Conservation (phyloP, 2,113 vertebrate species). For the Sterrhoptilus dennistouni region DNA sequence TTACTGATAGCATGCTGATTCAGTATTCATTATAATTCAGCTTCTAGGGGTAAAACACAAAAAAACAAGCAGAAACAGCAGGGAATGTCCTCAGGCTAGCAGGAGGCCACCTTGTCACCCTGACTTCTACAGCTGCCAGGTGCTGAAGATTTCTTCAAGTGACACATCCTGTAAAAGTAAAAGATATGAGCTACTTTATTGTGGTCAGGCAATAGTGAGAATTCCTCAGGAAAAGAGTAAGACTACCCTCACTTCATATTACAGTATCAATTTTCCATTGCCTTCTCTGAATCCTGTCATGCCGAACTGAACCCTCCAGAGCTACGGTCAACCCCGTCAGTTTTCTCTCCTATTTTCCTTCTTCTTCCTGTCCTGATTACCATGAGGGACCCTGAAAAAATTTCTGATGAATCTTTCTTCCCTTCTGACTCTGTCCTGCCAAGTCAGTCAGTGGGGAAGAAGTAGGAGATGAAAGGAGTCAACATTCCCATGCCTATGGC, state of each 20-base stretch:
- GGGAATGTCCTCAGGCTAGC: not conserved
- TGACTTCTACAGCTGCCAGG: not conserved
- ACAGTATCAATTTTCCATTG: not conserved
- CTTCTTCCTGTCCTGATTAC: not conserved
- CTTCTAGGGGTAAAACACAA: not conserved
- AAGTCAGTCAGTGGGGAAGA: not conserved
- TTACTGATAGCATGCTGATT: not conserved
- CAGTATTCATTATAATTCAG: not conserved
- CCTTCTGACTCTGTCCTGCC: not conserved
- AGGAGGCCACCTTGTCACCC: not conserved
- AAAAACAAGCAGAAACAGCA: not conserved
- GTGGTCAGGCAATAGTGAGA: not conserved
- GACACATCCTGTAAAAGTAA: not conserved
- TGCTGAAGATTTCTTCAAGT: not conserved
- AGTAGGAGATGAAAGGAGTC: not conserved
- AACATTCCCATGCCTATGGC: fast-evolving
- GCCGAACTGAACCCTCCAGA: not conserved
- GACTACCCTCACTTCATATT: not conserved
- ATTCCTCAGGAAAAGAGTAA: not conserved
- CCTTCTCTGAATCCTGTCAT: not conserved
- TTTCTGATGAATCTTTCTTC: not conserved
- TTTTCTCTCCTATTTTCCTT: not conserved
- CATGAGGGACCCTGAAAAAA: not conserved
- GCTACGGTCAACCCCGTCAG: not conserved
- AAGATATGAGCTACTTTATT: not conserved